Evolutionary conservation across 2,888 invertebrate genomes (phyloP), one percentile per base, ranked within the genome.

Genomic region (Germaria angustata): DNA sequence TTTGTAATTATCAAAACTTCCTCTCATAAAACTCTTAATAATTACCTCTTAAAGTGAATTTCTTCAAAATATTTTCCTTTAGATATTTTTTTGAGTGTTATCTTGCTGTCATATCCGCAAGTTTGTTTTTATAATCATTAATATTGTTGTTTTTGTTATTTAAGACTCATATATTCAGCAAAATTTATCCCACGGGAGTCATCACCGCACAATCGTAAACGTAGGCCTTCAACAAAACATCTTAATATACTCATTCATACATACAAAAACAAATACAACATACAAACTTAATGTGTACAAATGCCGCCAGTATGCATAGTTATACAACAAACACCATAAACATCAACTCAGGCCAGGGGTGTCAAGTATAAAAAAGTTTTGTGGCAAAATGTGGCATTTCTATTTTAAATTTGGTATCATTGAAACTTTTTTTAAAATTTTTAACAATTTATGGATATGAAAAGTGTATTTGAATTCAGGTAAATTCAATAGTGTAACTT

Each of bases 121-220:
- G 71, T 72, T 63, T 63, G 46, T 75, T 80, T 80, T 73, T 77
- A 68, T 78, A 28, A 59, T 71, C 66, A 76, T 76, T 51, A 61
- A n/a, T 41, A 20, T 44, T 73, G 59, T 36, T 68, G 20, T 39
- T 72, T 51, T 51, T 49, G 39, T 65, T 57, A 71, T 71, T 71
- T 49, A 65, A 55, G 63, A 71, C 46, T 57, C 32, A 66, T 66
- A 66, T 51, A 79, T 72, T 65, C 61, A 76, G 66, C 72, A 81
- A 61, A 80, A 59, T 73, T 73, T 86, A 85, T 86, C 85, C 84
- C 85, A 86, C 85, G 86, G 84, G 86, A 86, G 83, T 84, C 84
- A 83, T 85, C 84, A 84, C 83, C 76, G 59, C 76, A 51, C 59
- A 72, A 57, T 44, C 66, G 46, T 57, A 77, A 71, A 59, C 72